These are phyloP conservation scores for Ptychochromis oligacanthus DNA, from an alignment of 2,113 vertebrate species.

Conservation along the genomic window DNA sequence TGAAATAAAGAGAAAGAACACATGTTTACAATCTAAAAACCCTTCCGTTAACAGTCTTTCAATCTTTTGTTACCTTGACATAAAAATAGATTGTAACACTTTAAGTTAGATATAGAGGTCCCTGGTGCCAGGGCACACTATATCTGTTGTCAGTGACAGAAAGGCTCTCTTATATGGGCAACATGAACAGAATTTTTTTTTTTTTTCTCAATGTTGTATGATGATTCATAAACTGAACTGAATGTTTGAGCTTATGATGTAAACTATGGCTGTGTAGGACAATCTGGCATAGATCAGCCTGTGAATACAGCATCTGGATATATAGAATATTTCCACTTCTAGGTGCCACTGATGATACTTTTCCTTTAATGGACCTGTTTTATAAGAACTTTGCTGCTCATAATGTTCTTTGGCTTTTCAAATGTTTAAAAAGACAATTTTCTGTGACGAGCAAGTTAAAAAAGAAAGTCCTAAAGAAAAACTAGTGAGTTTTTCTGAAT, in stretches of 20 bases:
- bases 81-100: background rate
- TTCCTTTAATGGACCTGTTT: conserved; percentile 15
- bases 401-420: conserved; percentile 19
- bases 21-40: no score
- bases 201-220: background rate
- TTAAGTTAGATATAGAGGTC: background rate
- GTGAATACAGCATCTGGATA: background rate
- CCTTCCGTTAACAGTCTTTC: no score
- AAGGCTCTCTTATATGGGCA: background rate
- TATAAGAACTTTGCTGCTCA: background rate
- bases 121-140: background rate
- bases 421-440: conserved; percentile 34
- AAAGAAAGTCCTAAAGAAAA: conserved; percentile 19
- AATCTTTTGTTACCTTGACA: background rate
- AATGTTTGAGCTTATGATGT: background rate
- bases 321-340: background rate
- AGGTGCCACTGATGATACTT: background rate
- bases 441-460: conserved; percentile 21
- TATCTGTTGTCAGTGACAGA: background rate
- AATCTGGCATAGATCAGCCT: background rate
- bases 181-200: background rate
- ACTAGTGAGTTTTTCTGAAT: conserved; percentile 23
- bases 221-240: background rate
- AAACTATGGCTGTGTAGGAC: background rate
- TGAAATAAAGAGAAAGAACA: no score